Percentiles rank a stretch among this genome's conserved stretches.
Evolutionary conservation across 2,888 invertebrate genomes (phyloP).

Genomic region (Agriotes lineatus): DNA sequence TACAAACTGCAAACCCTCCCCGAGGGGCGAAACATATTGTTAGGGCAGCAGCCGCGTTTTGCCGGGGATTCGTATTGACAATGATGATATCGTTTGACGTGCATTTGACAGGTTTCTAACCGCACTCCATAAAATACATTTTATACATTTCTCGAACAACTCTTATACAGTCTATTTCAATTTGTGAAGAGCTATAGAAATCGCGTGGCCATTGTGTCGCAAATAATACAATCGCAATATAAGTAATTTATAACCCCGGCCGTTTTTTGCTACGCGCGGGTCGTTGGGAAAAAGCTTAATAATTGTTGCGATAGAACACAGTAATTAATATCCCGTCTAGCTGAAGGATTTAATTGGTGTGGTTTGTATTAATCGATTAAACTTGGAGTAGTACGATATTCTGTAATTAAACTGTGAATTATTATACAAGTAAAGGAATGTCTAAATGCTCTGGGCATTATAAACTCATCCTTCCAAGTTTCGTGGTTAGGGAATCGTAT

Average conservation of each 20-base stretch:
- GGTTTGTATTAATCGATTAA: too few relatives aligned
- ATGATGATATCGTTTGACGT: slow-evolving; percentile 41
- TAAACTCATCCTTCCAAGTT: too few relatives aligned
- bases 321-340: too few relatives aligned
- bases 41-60: slow-evolving; percentile 14
- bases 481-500: too few relatives aligned
- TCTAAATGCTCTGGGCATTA: too few relatives aligned
- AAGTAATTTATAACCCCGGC: slow-evolving; percentile 19
- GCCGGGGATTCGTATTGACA: slow-evolving; percentile 36
- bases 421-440: too few relatives aligned
- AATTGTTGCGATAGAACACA: too few relatives aligned
- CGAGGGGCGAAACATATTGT: slow-evolving; percentile 21
- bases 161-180: slow-evolving; percentile 35
- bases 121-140: slow-evolving; percentile 37
- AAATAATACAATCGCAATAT: slow-evolving; percentile 29
- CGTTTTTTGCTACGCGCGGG: too few relatives aligned
- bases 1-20: background rate
- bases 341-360: too few relatives aligned
- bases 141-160: slow-evolving; percentile 36
- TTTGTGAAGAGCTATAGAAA: slow-evolving; percentile 36
- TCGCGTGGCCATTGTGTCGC: slow-evolving; percentile 24
- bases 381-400: too few relatives aligned
- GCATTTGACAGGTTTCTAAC: slow-evolving; percentile 42
- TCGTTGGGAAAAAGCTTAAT: too few relatives aligned
- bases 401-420: too few relatives aligned